Evolutionary conservation across 2,888 invertebrate species (phyloP), one percentile per base, ranked within the genome.

Genomic region (Byasa hedistus): DNA sequence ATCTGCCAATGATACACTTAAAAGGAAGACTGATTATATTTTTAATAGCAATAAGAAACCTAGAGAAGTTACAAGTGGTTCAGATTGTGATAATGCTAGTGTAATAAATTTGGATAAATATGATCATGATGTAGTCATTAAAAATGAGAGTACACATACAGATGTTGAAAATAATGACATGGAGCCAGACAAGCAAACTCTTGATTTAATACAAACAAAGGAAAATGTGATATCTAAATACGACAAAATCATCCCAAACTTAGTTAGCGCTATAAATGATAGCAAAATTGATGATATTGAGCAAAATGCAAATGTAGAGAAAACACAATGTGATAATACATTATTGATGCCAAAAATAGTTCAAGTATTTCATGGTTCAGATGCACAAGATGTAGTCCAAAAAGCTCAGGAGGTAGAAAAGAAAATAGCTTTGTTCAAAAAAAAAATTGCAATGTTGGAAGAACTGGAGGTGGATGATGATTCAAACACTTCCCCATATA

Each of bases 401-500:
- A 58, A 62, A 24, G 15, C 54, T 19, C 27, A 32, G 5, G 22
- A 10, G 21, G 48, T 66, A 17, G 58, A 84, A 75, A 32, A 51
- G 0, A 54, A 73, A 64, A 86, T 86, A 66, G 69, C 62, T 5
- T 1, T 0, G 1, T 81, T 59, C 60, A 81, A 82, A 70, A 8
- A 51, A 8, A 27, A 24, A 8, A 77, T 87, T 58, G 68, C 69
- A n/a, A 1, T 68, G n/a, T 68, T 81, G n/a, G 85, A 85, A 48
- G 69, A 78, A 27, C 12, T 64, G 36, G 84, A 83, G 70, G 86
- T 87, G 2, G 59, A 54, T 19, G 36, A 66, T 39, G 77, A 85
- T 69, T 65, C 64, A 61, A 32, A 19, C 1, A 24, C 39, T 17
- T 84, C 83, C 39, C 80, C 83, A 8, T 84, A 83, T 67, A 61